Percentiles rank a stretch among this genome's conserved stretches.
These are phyloP conservation scores for Pogonophryne albipinna DNA, from an alignment of 2,797 vertebrate species.

Conservation along the genomic window DNA sequence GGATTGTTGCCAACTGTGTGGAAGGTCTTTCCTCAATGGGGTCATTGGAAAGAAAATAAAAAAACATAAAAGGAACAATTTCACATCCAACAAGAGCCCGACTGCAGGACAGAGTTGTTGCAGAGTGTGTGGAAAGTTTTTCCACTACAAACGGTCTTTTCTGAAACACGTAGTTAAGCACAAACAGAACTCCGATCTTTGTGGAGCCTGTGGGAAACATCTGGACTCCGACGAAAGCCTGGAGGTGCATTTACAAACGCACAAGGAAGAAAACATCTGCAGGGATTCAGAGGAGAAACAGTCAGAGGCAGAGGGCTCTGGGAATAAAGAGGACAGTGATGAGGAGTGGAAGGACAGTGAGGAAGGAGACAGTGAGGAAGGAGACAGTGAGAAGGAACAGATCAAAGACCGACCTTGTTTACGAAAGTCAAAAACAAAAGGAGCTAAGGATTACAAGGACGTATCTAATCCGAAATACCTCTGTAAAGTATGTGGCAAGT, in stretches of 20 bases:
- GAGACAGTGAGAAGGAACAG: neutral
- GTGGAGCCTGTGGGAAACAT: conserved; percentile 51
- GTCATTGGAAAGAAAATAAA: neutral
- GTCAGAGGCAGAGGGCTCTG: neutral
- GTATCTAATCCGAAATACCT: conserved; percentile 20
- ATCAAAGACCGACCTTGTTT: neutral
- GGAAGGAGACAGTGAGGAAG: neutral
- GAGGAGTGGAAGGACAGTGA: conserved; percentile 37
- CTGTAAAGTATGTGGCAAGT: conserved; percentile 51
- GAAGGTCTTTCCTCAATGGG: neutral
- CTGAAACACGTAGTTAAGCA: conserved; percentile 51
- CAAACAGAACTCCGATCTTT: conserved; percentile 34
- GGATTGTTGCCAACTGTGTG: conserved; percentile 23
- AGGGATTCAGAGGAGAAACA: neutral
- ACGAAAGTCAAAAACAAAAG: conserved; percentile 2
- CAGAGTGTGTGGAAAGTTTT: conserved; percentile 50
- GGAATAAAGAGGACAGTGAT: neutral
- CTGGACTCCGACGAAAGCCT: conserved; percentile 17
- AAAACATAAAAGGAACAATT: neutral
- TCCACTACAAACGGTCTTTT: conserved; percentile 47
- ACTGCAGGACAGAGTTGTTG: conserved; percentile 29
- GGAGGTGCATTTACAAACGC: conserved; percentile 34
- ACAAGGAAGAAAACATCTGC: conserved; percentile 33
- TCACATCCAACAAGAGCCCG: neutral
- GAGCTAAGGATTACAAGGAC: neutral